phyloP scores from a whole-genome alignment of 2,113 vertebrate species.

The Muntiacus reevesi region DNA sequence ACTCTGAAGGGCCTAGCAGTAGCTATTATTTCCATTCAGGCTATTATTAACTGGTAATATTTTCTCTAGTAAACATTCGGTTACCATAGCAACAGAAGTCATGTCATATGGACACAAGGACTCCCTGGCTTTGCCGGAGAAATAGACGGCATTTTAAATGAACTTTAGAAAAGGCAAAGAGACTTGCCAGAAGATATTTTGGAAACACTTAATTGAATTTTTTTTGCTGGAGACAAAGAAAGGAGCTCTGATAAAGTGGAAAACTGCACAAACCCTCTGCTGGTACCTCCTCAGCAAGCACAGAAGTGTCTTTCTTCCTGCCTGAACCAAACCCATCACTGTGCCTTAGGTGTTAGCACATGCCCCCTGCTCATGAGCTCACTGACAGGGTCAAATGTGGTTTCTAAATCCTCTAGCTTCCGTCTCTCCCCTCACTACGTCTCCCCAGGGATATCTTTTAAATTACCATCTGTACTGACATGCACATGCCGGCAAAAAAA shows the following conservation, averaged over 20 bases:
- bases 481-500: neutral
- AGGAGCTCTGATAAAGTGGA: constrained; percentile 21
- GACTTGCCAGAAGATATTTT: constrained; percentile 50
- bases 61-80: constrained; percentile 72
- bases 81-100: constrained; percentile 66
- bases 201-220: constrained; percentile 17
- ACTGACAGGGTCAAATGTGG: neutral
- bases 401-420: neutral
- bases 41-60: constrained; percentile 76
- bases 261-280: neutral
- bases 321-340: neutral
- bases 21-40: constrained; percentile 74
- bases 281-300: neutral
- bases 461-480: neutral
- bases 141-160: constrained; percentile 35
- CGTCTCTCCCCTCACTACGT: neutral
- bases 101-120: constrained; percentile 38
- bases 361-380: neutral
- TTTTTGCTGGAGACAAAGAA: constrained; percentile 47
- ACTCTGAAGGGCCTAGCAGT: constrained; percentile 55
- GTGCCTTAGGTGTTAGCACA: neutral
- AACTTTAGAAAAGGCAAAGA: constrained; percentile 45
- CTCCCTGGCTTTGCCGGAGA: constrained; percentile 39
- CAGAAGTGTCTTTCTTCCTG: neutral
- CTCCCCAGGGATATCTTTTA: neutral